These are phyloP conservation scores for Maniola hyperantus DNA, from an alignment of 2,888 invertebrate genomes.

Conservation along the genomic window DNA sequence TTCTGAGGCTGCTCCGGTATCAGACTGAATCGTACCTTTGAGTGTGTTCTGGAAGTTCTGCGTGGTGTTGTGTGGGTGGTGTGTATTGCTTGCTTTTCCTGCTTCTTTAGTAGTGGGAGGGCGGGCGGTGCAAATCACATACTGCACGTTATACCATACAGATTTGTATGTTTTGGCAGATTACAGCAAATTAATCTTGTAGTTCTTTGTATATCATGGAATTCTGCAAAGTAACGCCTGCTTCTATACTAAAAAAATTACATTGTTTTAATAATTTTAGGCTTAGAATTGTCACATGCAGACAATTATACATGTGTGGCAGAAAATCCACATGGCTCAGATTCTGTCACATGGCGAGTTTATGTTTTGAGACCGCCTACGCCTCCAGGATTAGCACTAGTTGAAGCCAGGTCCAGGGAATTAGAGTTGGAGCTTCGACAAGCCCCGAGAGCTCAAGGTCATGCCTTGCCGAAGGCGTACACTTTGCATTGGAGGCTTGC, in stretches of 20 bases:
- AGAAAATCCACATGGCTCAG: conserved; percentile 92
- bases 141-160: too few species aligned
- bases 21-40: too few species aligned
- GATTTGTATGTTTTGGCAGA: too few species aligned
- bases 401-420: conserved; percentile 70
- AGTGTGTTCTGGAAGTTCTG: too few species aligned
- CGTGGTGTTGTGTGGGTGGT: too few species aligned
- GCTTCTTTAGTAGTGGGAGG: too few species aligned
- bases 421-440: conserved; percentile 70
- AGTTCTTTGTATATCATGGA: too few species aligned
- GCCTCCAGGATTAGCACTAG: conserved; percentile 85
- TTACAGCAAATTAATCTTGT: too few species aligned
- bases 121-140: too few species aligned
- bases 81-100: too few species aligned
- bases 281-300: conserved; percentile 86
- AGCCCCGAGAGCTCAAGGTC: conserved; percentile 64
- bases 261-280: conserved; percentile 56
- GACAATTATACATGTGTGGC: conserved; percentile 92
- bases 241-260: neutral
- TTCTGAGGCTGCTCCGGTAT: too few species aligned
- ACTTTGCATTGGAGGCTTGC: conserved; percentile 86
- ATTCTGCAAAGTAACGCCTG: too few species aligned
- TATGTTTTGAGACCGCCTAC: conserved; percentile 89
- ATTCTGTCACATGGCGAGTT: conserved; percentile 90
- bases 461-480: conserved; percentile 82